Percentiles rank a stretch among this genome's conserved stretches.
phyloP scores from a whole-genome alignment of 2,888 invertebrate species.

The Tetragonisca angustula region DNA sequence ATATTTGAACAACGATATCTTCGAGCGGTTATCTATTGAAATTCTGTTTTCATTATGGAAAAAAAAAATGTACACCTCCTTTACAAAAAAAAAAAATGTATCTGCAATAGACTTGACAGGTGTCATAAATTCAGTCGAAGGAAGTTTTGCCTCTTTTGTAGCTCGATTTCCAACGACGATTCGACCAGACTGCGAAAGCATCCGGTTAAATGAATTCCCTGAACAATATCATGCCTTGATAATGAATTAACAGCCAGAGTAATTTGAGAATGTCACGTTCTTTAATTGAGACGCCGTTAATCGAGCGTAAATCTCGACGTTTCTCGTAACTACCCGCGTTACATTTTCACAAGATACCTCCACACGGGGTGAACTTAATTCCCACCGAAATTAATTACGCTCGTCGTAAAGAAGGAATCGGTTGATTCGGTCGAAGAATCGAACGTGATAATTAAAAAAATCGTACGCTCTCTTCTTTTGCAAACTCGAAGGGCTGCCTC shows the following conservation, averaged over 20 bases:
- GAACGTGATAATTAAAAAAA: neutral
- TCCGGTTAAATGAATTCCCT: slow-evolving; percentile 5
- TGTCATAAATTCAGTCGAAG: neutral
- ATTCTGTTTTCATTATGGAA: slow-evolving; percentile 3
- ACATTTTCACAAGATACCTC: slow-evolving; percentile 4
- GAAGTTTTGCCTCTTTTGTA: neutral
- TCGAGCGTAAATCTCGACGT: slow-evolving; percentile 6
- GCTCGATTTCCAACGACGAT: neutral
- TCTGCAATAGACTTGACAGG: neutral
- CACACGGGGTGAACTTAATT: neutral
- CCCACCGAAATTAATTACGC: slow-evolving; percentile 6
- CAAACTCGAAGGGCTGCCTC: too few relatives aligned
- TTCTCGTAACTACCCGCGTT: too few relatives aligned
- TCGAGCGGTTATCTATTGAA: neutral
- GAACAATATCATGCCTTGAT: slow-evolving; percentile 13
- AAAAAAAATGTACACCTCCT: neutral
- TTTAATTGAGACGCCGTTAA: slow-evolving; percentile 24
- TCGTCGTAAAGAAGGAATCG: neutral
- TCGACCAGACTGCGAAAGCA: neutral
- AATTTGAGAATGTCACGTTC: slow-evolving; percentile 24
- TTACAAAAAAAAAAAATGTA: neutral
- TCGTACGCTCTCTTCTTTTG: too few relatives aligned
- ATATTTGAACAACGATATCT: neutral
- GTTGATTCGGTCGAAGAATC: neutral
- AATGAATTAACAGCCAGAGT: slow-evolving; percentile 24